A percentile compares a stretch with the other conserved stretches of the same genome.
Conservation (phyloP, 1,140 invertebrate species). For the Habropoda laboriosa region DNA sequence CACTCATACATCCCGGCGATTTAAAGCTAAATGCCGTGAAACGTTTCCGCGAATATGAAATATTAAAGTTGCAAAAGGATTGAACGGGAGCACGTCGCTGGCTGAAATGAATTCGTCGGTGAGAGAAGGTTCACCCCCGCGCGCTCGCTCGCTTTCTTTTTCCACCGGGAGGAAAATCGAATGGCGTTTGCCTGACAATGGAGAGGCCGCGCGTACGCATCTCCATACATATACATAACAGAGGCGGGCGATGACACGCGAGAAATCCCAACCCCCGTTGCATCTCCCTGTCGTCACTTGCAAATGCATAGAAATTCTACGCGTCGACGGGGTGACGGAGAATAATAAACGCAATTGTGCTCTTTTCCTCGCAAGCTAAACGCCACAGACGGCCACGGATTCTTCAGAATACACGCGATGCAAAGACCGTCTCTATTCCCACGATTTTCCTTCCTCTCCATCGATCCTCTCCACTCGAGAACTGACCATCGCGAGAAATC, state of each 20-base stretch:
- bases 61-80: background rate
- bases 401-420: too few species aligned
- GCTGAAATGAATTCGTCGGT: background rate
- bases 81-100: background rate
- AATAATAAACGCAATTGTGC: slow-evolving; percentile 54
- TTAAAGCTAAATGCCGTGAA: too few species aligned
- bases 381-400: background rate
- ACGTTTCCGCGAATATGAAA: background rate
- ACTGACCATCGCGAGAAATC: too few species aligned
- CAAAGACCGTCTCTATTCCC: background rate
- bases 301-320: slow-evolving; percentile 63
- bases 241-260: slow-evolving; percentile 45
- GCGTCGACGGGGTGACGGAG: slow-evolving; percentile 18
- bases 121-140: background rate
- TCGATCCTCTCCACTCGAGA: too few species aligned
- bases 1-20: too few species aligned
- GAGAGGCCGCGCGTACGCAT: slow-evolving; percentile 19
- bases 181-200: slow-evolving; percentile 22
- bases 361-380: slow-evolving; percentile 13
- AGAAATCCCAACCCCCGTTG: slow-evolving; percentile 40
- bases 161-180: slow-evolving; percentile 41
- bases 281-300: slow-evolving; percentile 58
- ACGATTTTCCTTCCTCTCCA: background rate
- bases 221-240: slow-evolving; percentile 47
- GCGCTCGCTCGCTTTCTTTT: too few species aligned